phyloP scores from a whole-genome alignment of 2,797 vertebrate genomes.

The Philypnodon macrostomus region DNA sequence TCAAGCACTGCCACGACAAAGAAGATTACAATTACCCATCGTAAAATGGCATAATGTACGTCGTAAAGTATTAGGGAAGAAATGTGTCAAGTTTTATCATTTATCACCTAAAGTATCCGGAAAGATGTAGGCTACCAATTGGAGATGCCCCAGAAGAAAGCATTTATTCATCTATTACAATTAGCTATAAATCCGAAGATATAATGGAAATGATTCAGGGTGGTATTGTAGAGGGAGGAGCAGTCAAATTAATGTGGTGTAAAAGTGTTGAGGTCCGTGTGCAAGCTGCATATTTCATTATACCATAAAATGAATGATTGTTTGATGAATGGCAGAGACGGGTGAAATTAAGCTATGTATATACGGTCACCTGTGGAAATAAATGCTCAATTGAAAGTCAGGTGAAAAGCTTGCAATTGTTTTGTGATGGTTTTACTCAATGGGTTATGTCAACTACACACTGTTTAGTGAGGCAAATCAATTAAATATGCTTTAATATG shows the following conservation, averaged over 20 bases:
- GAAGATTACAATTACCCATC: constrained; percentile 35
- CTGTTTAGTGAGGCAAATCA: not conserved
- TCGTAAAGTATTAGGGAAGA: constrained; percentile 18
- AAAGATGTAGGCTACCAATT: not conserved
- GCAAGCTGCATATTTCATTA: constrained; percentile 6
- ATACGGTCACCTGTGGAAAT: not conserved
- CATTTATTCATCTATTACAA: constrained; percentile 1
- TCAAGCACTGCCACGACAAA: constrained; percentile 44
- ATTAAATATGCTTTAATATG: too few relatives aligned
- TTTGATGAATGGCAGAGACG: not conserved
- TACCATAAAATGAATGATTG: constrained; percentile 7
- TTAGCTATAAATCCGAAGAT: constrained; percentile 5
- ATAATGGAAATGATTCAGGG: not conserved
- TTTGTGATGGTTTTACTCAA: not conserved
- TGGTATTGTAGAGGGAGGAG: constrained; percentile 1
- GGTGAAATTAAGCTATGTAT: constrained; percentile 5
- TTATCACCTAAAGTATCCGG: not conserved
- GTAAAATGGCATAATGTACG: constrained; percentile 25
- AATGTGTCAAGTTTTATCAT: not conserved
- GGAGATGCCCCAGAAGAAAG: not conserved
- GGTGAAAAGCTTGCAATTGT: not conserved
- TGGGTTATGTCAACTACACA: not conserved
- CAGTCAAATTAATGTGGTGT: constrained; percentile 2
- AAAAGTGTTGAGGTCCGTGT: constrained; percentile 1
- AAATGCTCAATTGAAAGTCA: constrained; percentile 1